Base-by-base conservation (phyloP, 1,140 invertebrate genomes). In the Drosophila bipectinata region DNA sequence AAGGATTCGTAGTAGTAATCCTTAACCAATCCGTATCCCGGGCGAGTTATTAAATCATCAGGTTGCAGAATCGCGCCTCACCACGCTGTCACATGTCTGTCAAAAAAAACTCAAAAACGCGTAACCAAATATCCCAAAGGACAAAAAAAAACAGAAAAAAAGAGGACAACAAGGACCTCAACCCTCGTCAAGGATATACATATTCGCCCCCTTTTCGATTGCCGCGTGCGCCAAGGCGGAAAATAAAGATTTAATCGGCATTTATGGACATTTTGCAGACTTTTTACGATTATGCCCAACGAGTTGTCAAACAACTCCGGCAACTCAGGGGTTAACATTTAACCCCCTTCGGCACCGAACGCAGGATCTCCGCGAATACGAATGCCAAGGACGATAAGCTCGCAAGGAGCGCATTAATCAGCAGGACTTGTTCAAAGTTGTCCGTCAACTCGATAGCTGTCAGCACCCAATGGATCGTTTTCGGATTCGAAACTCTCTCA, bases 231-330 rank as follows among this genome's bases (percentile, higher is more conserved):
- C 55, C 62, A 71, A 75, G 78, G 74, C 79, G 62, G 64, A 81
- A 87, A 82, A 82, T 87, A 78, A 85, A 87, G 82, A 87, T 87
- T 87, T 87, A 87, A 87, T 87, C 82, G 78, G 56, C 83, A 87
- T 82, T 85, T 85, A 79, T 63, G 74, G 45, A 51, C 63, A 61
- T 68, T 67, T 74, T 77, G 41, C 53, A 66, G 62, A 51, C 48
- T 44, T 74, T 81, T 82, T 73, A 73, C 75, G 78, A 80, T 80
- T 67, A 80, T 67, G 45, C 45, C 39, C 55, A 67, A 77, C 72
- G 72, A 67, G 72, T 75, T 76, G 72, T 75, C 72, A 75, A 66
- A 67, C 72, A 49, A 60, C 54, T 14, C 32, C 44, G 8, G 14
- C 21, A 51, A 10, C 34, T 4, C 34, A 37, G 24, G 34, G 56